phyloP scores from a whole-genome alignment of 2,888 invertebrate genomes.

The Euproctis similis region DNA sequence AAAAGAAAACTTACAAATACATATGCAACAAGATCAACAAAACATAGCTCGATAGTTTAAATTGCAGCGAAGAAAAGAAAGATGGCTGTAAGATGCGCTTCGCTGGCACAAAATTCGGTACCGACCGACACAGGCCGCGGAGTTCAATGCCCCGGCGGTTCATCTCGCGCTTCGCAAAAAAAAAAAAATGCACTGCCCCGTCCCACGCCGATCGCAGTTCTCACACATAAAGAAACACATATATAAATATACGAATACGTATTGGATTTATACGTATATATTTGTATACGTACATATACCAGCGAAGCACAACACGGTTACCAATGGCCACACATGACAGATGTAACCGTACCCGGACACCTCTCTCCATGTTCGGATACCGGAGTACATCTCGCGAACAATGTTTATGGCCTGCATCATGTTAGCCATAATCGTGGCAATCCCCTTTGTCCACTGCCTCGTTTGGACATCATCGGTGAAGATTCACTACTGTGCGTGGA shows the following conservation, averaged over 20 bases:
- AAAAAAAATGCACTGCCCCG: conserved; percentile 72
- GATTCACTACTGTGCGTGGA: too few species aligned
- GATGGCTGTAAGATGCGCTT: conserved; percentile 49
- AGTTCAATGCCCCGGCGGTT: conserved; percentile 65
- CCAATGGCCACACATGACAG: conserved; percentile 57
- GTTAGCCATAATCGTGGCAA: conserved; percentile 20
- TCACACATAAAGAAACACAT: conserved; percentile 43
- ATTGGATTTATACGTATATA: conserved; percentile 27
- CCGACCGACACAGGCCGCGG: conserved; percentile 55
- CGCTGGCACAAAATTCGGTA: conserved; percentile 60
- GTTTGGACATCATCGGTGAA: conserved; percentile 7
- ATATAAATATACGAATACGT: conserved; percentile 30
- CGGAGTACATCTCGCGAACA: conserved; percentile 46
- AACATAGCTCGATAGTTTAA: conserved; percentile 10
- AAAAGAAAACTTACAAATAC: too few species aligned
- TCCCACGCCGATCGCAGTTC: conserved; percentile 68
- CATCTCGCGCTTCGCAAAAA: conserved; percentile 68
- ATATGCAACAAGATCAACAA: background rate
- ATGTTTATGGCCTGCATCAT: conserved; percentile 41
- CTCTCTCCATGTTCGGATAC: conserved; percentile 47
- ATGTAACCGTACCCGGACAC: conserved; percentile 51
- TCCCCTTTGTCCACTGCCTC: conserved; percentile 6
- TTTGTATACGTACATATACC: conserved; percentile 40
- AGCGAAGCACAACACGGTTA: conserved; percentile 44
- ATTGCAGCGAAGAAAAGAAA: conserved; percentile 20